These are phyloP conservation scores for Gadus macrocephalus DNA, from an alignment of 2,113 vertebrate species.

Conservation along the genomic window DNA sequence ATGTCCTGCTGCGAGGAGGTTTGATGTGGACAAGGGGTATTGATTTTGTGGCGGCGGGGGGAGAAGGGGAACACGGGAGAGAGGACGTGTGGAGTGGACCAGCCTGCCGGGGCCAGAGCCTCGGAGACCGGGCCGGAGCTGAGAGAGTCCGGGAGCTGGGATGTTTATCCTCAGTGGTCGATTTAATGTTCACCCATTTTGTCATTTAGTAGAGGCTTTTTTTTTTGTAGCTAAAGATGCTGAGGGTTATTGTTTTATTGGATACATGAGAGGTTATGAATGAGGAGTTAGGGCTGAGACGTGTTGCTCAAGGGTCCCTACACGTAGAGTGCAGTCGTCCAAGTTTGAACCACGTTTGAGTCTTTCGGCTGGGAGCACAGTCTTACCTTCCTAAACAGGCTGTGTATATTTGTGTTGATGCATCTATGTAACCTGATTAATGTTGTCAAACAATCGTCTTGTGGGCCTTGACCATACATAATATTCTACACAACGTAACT, in stretches of 20 bases:
- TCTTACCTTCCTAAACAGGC: too few species aligned
- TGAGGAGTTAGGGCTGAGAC: too few species aligned
- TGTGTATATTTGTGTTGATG: background rate
- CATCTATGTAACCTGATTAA: background rate
- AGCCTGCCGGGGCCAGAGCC: background rate
- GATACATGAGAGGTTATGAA: too few species aligned
- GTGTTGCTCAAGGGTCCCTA: too few species aligned
- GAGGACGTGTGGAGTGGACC: background rate
- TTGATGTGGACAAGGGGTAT: constrained; percentile 47
- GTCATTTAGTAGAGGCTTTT: background rate
- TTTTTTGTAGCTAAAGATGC: background rate
- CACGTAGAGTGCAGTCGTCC: too few species aligned
- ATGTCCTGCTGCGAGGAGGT: constrained; percentile 43
- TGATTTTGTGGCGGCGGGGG: constrained; percentile 39
- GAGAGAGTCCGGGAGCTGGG: background rate
- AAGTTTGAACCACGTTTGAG: too few species aligned
- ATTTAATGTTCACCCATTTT: background rate
- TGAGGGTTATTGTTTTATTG: too few species aligned
- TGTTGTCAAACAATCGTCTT: background rate
- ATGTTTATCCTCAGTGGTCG: background rate
- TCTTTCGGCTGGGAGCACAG: too few species aligned
- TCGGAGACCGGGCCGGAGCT: background rate
- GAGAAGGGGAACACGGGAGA: background rate
- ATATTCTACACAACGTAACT: too few species aligned
- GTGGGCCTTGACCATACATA: too few species aligned